Evolutionary conservation across 2,888 invertebrate species (phyloP).

Genomic region (Drosophila nigritarsus): DNA sequence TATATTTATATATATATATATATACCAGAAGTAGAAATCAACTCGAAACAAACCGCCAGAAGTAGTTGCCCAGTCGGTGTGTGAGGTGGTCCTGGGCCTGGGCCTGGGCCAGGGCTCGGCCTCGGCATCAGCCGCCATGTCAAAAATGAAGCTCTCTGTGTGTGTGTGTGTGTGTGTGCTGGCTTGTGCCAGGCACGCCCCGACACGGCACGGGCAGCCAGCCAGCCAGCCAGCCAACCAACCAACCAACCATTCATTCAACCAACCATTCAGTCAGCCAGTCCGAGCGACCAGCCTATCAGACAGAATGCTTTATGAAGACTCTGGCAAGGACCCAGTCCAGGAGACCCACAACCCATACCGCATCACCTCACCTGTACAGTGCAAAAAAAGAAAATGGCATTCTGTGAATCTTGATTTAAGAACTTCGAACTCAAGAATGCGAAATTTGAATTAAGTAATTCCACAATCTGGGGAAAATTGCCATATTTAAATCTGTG

Average conservation of each 20-base stretch:
- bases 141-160: slow-evolving; percentile 52
- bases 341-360: slow-evolving; percentile 11
- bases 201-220: slow-evolving; percentile 59
- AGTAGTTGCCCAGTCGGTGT: slow-evolving; percentile 76
- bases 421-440: not conserved
- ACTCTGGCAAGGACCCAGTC: slow-evolving; percentile 35
- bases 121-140: slow-evolving; percentile 64
- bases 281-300: slow-evolving; percentile 72
- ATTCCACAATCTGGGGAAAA: not conserved
- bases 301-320: slow-evolving; percentile 48
- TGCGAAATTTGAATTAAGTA: not conserved
- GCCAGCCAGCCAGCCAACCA: slow-evolving; percentile 40
- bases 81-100: slow-evolving; percentile 31
- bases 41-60: slow-evolving; percentile 64
- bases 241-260: slow-evolving; percentile 46
- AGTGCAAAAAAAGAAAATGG: not conserved
- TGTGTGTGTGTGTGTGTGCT: slow-evolving; percentile 30
- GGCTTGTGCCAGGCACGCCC: slow-evolving; percentile 79
- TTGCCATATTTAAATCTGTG: not conserved
- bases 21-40: slow-evolving; percentile 35
- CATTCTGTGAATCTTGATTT: not conserved
- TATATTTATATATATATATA: slow-evolving; percentile 24
- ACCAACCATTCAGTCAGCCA: slow-evolving; percentile 50
- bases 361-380: not conserved
- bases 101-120: slow-evolving; percentile 26